A percentile compares a stretch with the other conserved stretches of the same genome.
phyloP scores from a whole-genome alignment of 2,113 vertebrate species.

The Cygnus atratus region DNA sequence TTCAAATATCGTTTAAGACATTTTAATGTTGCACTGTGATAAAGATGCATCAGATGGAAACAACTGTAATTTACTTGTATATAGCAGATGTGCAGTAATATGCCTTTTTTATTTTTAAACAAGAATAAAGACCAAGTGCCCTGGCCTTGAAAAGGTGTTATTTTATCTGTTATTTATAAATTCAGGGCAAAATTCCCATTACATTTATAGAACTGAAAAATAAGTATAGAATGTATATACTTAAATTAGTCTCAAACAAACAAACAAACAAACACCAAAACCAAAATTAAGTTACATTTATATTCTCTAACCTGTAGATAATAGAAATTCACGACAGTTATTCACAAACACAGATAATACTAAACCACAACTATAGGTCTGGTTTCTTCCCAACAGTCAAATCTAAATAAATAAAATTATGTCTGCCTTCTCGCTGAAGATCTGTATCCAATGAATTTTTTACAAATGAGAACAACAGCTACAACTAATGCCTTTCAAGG shows the following conservation, averaged over 20 bases:
- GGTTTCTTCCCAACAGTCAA: background rate
- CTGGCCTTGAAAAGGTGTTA: background rate
- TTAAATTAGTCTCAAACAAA: background rate
- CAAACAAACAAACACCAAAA: background rate
- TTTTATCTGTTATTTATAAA: background rate
- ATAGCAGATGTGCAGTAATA: background rate
- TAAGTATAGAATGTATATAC: background rate
- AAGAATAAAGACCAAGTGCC: background rate
- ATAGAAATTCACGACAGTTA: background rate
- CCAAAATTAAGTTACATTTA: background rate
- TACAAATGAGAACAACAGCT: constrained; percentile 84
- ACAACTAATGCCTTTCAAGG: constrained; percentile 84
- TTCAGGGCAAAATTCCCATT: background rate
- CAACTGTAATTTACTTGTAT: background rate
- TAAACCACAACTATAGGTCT: background rate
- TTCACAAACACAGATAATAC: background rate
- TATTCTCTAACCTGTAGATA: background rate
- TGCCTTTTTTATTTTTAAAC: background rate
- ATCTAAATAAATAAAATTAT: constrained; percentile 68
- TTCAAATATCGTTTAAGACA: background rate
- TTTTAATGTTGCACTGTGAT: background rate
- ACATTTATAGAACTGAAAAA: background rate
- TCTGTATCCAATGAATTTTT: constrained; percentile 86
- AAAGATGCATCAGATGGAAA: background rate
- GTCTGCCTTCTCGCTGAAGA: constrained; percentile 76